phyloP scores from a whole-genome alignment of 2,888 invertebrate species.

The Sesamia inferens region DNA sequence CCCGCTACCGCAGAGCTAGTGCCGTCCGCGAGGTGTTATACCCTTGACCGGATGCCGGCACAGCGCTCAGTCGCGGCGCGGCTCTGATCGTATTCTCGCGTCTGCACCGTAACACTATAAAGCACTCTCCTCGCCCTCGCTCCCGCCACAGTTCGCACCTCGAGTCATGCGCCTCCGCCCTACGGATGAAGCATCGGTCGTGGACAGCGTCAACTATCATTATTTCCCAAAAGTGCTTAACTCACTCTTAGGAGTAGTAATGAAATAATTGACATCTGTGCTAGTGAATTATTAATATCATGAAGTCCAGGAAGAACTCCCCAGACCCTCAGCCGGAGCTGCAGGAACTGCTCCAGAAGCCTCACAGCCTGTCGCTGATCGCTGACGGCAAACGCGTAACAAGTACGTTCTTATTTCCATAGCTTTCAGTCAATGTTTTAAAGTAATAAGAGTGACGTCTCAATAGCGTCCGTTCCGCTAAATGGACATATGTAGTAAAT shows the following conservation, averaged over 20 bases:
- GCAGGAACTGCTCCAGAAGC: constrained; percentile 84
- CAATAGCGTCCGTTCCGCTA: constrained; percentile 81
- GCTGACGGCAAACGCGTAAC: constrained; percentile 76
- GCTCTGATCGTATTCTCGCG: constrained; percentile 83
- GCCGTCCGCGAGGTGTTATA: constrained; percentile 71
- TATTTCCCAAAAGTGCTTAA: constrained; percentile 52
- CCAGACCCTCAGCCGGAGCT: constrained; percentile 79
- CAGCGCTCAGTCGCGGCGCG: constrained; percentile 85
- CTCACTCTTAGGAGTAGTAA: constrained; percentile 50
- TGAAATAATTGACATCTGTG: constrained; percentile 68
- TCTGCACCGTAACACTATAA: constrained; percentile 70
- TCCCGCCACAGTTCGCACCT: constrained; percentile 66
- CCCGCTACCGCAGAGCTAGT: constrained; percentile 40
- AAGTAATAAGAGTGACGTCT: constrained; percentile 73
- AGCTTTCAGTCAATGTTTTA: constrained; percentile 69
- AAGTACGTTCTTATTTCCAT: constrained; percentile 79
- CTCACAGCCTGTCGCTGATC: constrained; percentile 73
- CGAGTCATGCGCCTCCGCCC: constrained; percentile 77
- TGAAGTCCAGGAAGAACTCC: constrained; percentile 78
- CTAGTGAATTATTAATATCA: constrained; percentile 71
- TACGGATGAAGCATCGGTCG: constrained; percentile 60
- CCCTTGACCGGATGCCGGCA: constrained; percentile 82
- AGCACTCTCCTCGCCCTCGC: constrained; percentile 62
- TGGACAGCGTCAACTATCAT: constrained; percentile 27
- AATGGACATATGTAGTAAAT: constrained; percentile 75